Conservation (phyloP, 2,113 vertebrate species). For the Notechis scutatus region DNA sequence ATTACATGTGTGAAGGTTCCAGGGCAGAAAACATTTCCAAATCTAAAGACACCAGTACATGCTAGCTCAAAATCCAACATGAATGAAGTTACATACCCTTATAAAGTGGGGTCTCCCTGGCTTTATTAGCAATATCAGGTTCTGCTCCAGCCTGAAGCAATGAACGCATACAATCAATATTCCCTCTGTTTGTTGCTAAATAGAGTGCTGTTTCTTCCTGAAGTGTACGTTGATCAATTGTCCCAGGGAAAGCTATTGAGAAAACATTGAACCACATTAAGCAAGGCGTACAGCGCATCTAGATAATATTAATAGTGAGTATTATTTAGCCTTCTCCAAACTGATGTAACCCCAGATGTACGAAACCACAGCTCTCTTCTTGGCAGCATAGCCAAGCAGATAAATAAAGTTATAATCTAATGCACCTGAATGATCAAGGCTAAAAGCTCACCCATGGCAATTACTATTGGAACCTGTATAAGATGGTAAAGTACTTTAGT, state of each 20-base stretch:
- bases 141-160: conserved; percentile 84
- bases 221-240: conserved; percentile 80
- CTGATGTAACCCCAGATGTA: not conserved
- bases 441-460: not conserved
- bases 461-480: not conserved
- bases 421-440: not conserved
- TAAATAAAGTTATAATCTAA: not conserved
- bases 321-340: not conserved
- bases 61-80: not conserved
- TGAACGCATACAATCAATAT: conserved; percentile 69
- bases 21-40: not conserved
- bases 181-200: conserved; percentile 71
- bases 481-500: not conserved
- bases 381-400: not conserved
- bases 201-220: conserved; percentile 82
- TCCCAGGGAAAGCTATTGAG: conserved; percentile 74
- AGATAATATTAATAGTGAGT: not conserved
- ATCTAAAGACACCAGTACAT: not conserved
- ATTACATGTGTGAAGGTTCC: not conserved
- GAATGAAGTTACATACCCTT: conserved; percentile 73
- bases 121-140: conserved; percentile 77
- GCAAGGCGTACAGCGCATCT: fast-evolving
- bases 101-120: conserved; percentile 86
- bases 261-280: not conserved
- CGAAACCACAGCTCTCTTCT: not conserved